Percentiles rank a stretch among this genome's conserved stretches.
Conservation (phyloP, 2,113 vertebrate species). For the Rhinolophus ferrumequinum region DNA sequence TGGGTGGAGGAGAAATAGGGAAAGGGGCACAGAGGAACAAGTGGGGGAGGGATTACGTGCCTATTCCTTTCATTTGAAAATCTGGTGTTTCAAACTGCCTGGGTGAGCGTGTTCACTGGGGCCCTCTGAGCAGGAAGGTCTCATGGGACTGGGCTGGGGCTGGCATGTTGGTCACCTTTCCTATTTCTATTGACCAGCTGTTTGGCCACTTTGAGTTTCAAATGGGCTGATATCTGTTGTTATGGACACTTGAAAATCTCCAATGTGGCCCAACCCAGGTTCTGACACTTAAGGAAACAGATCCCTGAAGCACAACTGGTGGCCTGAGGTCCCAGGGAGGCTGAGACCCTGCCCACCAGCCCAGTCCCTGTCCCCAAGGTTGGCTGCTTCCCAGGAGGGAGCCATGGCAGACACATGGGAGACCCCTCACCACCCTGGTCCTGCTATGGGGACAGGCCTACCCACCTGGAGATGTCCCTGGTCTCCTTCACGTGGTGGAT, state of each 20-base stretch:
- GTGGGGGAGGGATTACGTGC: no score
- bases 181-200: not conserved
- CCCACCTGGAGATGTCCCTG: constrained; percentile 92
- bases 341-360: accelerated
- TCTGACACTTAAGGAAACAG: not conserved
- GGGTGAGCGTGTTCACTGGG: no score
- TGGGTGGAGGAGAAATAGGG: no score
- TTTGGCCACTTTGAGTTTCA: not conserved
- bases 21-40: no score
- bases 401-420: not conserved
- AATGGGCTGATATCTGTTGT: not conserved
- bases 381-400: no score
- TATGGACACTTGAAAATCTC: not conserved
- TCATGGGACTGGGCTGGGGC: no score
- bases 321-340: not conserved
- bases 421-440: not conserved
- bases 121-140: no score
- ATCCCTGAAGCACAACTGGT: not conserved
- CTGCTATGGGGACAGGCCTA: not conserved
- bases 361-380: no score
- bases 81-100: no score
- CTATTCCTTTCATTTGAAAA: no score
- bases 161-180: no score
- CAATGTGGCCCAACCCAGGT: accelerated
- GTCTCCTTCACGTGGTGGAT: constrained; percentile 92